Evolutionary conservation across 2,113 vertebrate species (phyloP), one percentile per base, ranked within the genome.

Genomic region (Pseudorectes ferrugineus): DNA sequence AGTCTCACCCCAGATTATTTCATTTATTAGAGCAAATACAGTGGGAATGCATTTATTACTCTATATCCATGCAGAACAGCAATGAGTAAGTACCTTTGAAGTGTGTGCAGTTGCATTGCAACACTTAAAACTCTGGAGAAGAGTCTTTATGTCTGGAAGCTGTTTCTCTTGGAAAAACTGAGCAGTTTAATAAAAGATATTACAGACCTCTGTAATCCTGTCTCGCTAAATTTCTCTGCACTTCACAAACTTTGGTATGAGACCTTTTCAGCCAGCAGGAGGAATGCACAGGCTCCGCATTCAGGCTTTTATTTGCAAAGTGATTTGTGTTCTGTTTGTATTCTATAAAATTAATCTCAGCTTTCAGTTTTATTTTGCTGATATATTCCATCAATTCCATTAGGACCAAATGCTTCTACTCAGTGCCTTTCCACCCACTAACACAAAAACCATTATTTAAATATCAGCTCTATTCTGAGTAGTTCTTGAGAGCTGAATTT

Each of bases 341-440:
- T 40, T 78, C 80, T 29, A 42, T 54, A 57, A 51, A 78, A 95
- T 57, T 83, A 43, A 82, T 42, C 48, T 88, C 35, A 54, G 58
- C 68, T 87, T 87, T 89, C 67, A 63, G 51, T 67, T 92, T 86
- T 61, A 83, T 78, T 91, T 92, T 91, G n/a, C 74, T 84, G 71
- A 92, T 31, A 43, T 1, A 63, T 55, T 70, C 42, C 2, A 2
- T 76, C 36, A 45, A 23, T 72, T 76, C 40, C 24, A 43, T 66
- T 62, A 80, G 52, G 73, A 94, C 36, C 29, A 79, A 91, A 42
- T 38, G 57, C 35, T 93, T 58, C 45, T 72, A 38, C 8, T 74
- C 51, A 24, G 19, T 72, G 55, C 15, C 68, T 49, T 88, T 83
- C 78, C 29, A 93, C 35, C 18, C 33, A 85, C 68, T 88, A 48